Conservation (phyloP, 2,797 vertebrate genomes). For the Arrhamphus sclerolepis region DNA sequence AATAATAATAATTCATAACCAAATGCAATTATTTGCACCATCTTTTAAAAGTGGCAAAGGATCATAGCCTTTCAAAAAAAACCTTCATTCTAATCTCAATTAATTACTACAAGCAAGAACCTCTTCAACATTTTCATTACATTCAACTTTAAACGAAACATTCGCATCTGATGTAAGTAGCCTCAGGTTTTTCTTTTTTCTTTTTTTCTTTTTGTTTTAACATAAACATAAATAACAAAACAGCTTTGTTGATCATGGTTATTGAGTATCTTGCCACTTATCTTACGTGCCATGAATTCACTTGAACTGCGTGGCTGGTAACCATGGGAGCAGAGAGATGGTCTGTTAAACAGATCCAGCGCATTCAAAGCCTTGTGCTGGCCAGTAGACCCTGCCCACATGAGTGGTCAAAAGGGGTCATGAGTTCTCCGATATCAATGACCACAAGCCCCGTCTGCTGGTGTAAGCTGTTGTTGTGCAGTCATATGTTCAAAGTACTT, state of each 20-base stretch:
- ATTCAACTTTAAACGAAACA: slow-evolving; percentile 25
- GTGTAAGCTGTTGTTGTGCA: slow-evolving; percentile 19
- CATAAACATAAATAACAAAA: slow-evolving; percentile 14
- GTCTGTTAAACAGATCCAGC: slow-evolving; percentile 39
- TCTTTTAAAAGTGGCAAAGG: neutral
- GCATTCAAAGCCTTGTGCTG: slow-evolving; percentile 28
- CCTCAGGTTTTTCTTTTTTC: too few species aligned
- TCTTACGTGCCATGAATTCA: slow-evolving; percentile 22
- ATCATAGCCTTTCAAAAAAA: slow-evolving; percentile 4
- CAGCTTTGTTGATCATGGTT: neutral
- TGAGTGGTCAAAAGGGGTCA: slow-evolving; percentile 20
- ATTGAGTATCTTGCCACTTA: slow-evolving; percentile 16
- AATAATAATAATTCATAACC: too few species aligned
- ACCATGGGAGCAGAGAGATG: slow-evolving; percentile 35
- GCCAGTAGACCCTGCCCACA: slow-evolving; percentile 31
- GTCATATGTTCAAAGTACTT: slow-evolving; percentile 15
- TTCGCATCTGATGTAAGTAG: slow-evolving; percentile 7
- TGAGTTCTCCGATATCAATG: slow-evolving; percentile 26
- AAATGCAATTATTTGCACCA: too few species aligned
- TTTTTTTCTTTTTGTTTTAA: too few species aligned
- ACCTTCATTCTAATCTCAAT: slow-evolving; percentile 19
- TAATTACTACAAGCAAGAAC: slow-evolving; percentile 7
- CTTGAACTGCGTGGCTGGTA: slow-evolving; percentile 24
- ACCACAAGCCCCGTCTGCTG: slow-evolving; percentile 26
- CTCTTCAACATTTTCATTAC: slow-evolving; percentile 4